Base-by-base conservation (phyloP, 2,888 invertebrate species). In the Oscheius myriophilus region DNA sequence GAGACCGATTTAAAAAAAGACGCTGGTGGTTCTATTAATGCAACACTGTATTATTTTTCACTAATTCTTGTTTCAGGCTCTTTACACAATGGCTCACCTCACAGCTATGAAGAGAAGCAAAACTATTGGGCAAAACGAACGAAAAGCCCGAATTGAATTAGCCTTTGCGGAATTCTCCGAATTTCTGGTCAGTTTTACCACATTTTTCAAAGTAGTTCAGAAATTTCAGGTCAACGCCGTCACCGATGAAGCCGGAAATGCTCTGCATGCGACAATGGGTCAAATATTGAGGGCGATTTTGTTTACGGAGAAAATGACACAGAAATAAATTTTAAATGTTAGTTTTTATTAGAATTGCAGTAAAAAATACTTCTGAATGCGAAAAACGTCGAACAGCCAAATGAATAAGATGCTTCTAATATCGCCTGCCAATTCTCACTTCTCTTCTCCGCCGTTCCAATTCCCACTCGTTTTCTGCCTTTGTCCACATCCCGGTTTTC, bases 81-180 rank as follows among this genome's bases (percentile, higher is more conserved):
- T 78, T 45, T 79, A 76, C 69, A 75, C 75, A 33, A 78, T 79
- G 21, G 79, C 73, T 18, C 79, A 79, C 61, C 53, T 79, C 25
- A 63, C 72, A 18, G 79, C 77, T 0, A 55, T 79, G 55, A 73
- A 70, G 43, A 51, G 63, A 7, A 71, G 69, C 14, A 68, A 64
- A 58, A 53, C 57, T 16, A 70, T 78, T 66, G 79, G 78, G 0
- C 67, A 59, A 1, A 78, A 79, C 43, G 79, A 79, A 52, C 49
- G 73, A 33, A 78, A 78, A 57, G 72, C 76, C 11, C 11, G 79
- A 21, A 79, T 78, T 0, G 78, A 79, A 51, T 67, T 76, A 69
- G 68, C 76, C 53, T 79, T 79, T 55, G 67, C 73, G 18, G 79
- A 76, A 55, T 78, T 76, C 55, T 70, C 76, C 16, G 70, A 71